Conservation (phyloP, 1,140 invertebrate genomes). For the Pseudomyrmex flavicornis region DNA sequence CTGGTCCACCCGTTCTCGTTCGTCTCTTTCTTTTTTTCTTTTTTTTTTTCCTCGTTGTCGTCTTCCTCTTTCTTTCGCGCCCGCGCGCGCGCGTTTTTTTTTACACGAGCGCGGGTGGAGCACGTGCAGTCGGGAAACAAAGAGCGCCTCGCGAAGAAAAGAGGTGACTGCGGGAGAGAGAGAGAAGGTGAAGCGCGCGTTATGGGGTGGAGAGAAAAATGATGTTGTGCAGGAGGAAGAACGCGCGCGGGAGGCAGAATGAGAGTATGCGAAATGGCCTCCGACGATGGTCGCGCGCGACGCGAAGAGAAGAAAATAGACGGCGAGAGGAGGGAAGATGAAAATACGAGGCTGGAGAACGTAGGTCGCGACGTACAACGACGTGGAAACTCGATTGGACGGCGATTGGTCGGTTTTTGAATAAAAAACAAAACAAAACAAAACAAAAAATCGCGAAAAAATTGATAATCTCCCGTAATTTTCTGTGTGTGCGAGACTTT, state of each 20-base stretch:
- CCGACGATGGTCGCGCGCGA: conserved; percentile 17
- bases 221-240: conserved; percentile 47
- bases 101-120: conserved; percentile 65
- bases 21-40: not conserved
- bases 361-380: not conserved
- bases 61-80: conserved; percentile 1
- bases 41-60: not conserved
- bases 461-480: not conserved
- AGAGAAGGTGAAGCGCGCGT: conserved; percentile 40
- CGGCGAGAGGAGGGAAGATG: conserved; percentile 21
- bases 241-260: conserved; percentile 12
- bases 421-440: not conserved
- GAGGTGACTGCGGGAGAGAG: conserved; percentile 52
- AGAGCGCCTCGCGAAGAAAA: conserved; percentile 63
- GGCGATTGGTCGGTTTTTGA: no score
- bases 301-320: conserved; percentile 34
- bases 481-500: no score
- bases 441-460: not conserved
- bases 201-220: conserved; percentile 58
- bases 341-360: conserved; percentile 46
- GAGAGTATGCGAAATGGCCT: conserved; percentile 65
- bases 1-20: conserved; percentile 43
- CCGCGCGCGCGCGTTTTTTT: conserved; percentile 9
- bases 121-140: conserved; percentile 74
- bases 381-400: not conserved